Conservation (phyloP, 23 tunicate species). For the Styela clava region DNA sequence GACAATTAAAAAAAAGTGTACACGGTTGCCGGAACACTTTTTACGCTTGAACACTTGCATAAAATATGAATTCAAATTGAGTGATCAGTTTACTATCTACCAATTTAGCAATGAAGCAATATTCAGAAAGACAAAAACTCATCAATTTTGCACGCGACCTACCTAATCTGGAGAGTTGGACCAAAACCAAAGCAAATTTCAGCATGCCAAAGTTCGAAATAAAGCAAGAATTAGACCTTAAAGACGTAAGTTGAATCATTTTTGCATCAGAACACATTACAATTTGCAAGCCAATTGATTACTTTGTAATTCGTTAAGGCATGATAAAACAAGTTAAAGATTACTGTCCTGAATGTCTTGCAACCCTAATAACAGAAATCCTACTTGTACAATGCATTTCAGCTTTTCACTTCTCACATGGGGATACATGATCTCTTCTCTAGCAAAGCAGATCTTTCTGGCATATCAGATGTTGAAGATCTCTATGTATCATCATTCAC, state of each 20-base stretch:
- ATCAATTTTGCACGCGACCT: neutral
- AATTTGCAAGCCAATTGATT: too few species aligned
- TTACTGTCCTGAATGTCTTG: too few species aligned
- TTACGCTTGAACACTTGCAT: too few species aligned
- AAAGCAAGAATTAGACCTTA: constrained; percentile 2
- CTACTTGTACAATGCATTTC: too few species aligned
- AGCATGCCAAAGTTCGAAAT: constrained; percentile 22
- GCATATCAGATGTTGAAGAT: constrained; percentile 11
- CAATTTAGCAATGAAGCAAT: neutral
- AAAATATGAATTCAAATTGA: too few species aligned
- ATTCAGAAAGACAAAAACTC: neutral
- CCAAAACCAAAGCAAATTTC: neutral
- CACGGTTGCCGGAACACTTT: too few species aligned
- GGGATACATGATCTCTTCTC: constrained; percentile 36
- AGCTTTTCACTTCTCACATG: too few species aligned
- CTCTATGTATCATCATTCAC: constrained; percentile 6
- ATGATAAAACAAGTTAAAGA: too few species aligned
- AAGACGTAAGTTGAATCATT: neutral
- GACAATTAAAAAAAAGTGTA: too few species aligned
- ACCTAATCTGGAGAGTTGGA: neutral
- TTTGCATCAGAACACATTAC: neutral
- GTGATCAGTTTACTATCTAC: too few species aligned
- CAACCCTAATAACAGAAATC: too few species aligned
- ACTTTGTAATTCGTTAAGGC: too few species aligned
- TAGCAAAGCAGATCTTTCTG: neutral